Conservation (phyloP, 2,797 vertebrate species). For the Bucorvus abyssinicus region DNA sequence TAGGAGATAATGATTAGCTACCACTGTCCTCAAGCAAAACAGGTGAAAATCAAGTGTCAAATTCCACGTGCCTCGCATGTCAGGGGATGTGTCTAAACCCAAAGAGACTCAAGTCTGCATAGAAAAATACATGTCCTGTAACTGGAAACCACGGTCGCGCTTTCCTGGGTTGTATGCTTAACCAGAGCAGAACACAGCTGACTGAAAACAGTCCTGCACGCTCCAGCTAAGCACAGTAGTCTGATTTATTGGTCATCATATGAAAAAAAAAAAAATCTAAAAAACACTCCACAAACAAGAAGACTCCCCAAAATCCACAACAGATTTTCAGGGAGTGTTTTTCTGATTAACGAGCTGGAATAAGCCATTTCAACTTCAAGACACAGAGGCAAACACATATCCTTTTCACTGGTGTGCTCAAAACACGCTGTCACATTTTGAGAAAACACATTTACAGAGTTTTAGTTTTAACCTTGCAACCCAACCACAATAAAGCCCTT, state of each 20-base stretch:
- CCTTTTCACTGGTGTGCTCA: neutral
- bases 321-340: neutral
- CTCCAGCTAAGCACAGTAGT: neutral
- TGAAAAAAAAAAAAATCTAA: neutral
- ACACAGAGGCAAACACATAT: neutral
- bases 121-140: conserved; percentile 9
- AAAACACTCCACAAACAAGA: neutral
- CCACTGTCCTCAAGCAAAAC: neutral
- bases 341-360: neutral
- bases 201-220: neutral
- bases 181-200: neutral
- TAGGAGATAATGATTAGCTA: neutral
- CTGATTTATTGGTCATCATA: neutral
- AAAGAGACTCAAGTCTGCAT: neutral
- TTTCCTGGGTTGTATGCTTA: neutral
- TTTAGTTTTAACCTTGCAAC: neutral
- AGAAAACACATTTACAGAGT: neutral
- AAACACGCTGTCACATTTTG: neutral
- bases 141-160: neutral
- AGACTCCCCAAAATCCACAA: neutral
- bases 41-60: conserved; percentile 20
- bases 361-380: neutral
- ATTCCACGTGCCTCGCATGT: neutral
- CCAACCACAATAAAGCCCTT: neutral
- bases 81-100: conserved; percentile 1